These are phyloP conservation scores for Galeruca laticollis DNA, from an alignment of 2,888 invertebrate species.

Conservation along the genomic window DNA sequence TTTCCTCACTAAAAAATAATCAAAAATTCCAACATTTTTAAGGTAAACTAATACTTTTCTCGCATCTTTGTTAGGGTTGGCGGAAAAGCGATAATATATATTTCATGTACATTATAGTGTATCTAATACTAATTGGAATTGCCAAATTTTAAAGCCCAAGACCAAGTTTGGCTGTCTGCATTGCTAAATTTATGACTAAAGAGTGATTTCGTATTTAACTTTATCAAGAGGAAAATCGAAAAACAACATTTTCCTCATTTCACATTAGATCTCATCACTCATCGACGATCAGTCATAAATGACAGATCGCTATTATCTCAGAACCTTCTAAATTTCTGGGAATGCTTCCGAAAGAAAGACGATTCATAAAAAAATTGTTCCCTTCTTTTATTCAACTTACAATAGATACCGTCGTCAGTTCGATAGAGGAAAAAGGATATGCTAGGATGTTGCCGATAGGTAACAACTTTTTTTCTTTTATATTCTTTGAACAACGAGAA, in stretches of 20 bases:
- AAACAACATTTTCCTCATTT: neutral
- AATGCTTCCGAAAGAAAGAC: constrained; percentile 24
- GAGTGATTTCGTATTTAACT: neutral
- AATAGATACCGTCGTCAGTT: constrained; percentile 31
- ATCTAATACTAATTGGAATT: no score
- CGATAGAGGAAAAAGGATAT: constrained; percentile 32
- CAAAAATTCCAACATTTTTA: no score
- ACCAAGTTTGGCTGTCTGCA: no score
- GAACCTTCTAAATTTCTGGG: constrained; percentile 29
- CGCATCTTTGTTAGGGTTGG: no score
- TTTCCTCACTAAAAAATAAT: no score
- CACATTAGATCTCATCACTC: constrained; percentile 10
- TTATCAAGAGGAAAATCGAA: neutral
- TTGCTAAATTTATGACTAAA: no score
- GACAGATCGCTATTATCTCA: constrained; percentile 27
- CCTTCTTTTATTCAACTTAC: constrained; percentile 32
- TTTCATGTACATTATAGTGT: no score
- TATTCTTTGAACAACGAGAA: constrained; percentile 19
- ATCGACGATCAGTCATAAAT: constrained; percentile 32
- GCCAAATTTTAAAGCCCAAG: no score
- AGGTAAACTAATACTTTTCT: no score
- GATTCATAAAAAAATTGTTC: constrained; percentile 21
- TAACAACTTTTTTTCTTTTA: constrained; percentile 31
- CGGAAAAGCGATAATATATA: no score
- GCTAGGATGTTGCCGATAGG: constrained; percentile 32